Percentiles rank a stretch among this genome's conserved stretches.
These are phyloP conservation scores for Amphiprion ocellaris DNA, from an alignment of 2,113 vertebrate genomes.

Conservation along the genomic window DNA sequence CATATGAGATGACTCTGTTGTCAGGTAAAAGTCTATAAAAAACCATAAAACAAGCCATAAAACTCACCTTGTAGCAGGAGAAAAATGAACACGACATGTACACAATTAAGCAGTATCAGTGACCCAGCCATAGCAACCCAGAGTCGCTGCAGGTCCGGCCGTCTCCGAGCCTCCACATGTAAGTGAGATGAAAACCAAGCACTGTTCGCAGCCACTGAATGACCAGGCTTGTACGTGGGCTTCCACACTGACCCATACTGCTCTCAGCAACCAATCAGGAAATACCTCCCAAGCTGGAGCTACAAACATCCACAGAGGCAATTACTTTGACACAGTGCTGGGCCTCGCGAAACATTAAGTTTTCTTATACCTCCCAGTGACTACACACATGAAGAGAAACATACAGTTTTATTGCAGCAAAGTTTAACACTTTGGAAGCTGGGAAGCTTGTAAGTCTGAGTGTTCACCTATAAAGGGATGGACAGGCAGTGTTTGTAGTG, in stretches of 20 bases:
- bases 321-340: constrained; percentile 55
- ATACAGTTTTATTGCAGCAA: constrained; percentile 12
- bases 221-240: constrained; percentile 71
- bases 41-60: constrained; percentile 1
- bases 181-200: constrained; percentile 74
- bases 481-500: neutral
- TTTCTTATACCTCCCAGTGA: constrained; percentile 15
- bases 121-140: constrained; percentile 66
- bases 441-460: neutral
- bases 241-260: constrained; percentile 70
- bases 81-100: constrained; percentile 53
- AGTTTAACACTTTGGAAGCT: neutral
- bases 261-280: constrained; percentile 81
- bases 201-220: constrained; percentile 78
- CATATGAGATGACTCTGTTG: neutral
- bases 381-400: constrained; percentile 27
- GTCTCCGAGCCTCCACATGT: constrained; percentile 63
- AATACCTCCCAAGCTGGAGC: constrained; percentile 69
- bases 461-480: neutral
- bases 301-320: constrained; percentile 73
- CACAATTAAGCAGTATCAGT: constrained; percentile 42
- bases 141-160: constrained; percentile 56
- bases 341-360: constrained; percentile 23
- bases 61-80: constrained; percentile 76
- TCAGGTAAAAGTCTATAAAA: neutral